Conservation (phyloP, 1,140 invertebrate species). For the Bombus confusus region DNA sequence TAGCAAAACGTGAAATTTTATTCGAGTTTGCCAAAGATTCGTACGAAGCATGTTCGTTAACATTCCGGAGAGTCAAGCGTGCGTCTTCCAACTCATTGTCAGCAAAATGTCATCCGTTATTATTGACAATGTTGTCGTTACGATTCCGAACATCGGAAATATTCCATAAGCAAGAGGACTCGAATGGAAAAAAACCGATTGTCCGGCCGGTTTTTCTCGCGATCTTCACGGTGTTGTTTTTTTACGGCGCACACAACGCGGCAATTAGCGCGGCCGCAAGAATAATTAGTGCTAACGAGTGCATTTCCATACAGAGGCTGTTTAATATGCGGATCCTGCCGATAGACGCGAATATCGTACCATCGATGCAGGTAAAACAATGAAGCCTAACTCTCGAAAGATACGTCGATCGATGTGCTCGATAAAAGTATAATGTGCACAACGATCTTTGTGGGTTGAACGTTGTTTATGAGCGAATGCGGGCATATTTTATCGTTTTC, state of each 20-base stretch:
- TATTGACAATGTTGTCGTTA: neutral
- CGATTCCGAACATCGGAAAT: neutral
- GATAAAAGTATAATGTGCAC: neutral
- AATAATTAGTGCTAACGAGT: slow-evolving; percentile 42
- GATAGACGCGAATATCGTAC: neutral
- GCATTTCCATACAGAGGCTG: slow-evolving; percentile 38
- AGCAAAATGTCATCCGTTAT: too few species aligned
- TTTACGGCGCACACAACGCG: neutral
- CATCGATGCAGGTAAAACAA: neutral
- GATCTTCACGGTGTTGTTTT: slow-evolving; percentile 6
- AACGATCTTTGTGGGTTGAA: too few species aligned
- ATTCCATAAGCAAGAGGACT: neutral
- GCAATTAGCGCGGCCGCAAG: slow-evolving; percentile 19
- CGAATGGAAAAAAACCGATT: neutral
- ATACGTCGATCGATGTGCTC: neutral
- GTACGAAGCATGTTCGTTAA: too few species aligned
- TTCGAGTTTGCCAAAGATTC: too few species aligned
- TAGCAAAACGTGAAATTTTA: too few species aligned
- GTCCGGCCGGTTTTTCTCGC: slow-evolving; percentile 10
- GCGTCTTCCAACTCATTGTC: too few species aligned
- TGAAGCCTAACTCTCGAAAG: slow-evolving; percentile 3
- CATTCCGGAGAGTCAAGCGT: too few species aligned
- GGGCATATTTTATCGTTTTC: neutral
- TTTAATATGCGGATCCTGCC: slow-evolving; percentile 28
- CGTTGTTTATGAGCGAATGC: too few species aligned